These are phyloP conservation scores for Stegostoma tigrinum DNA, from an alignment of 2,113 vertebrate genomes.

Conservation along the genomic window DNA sequence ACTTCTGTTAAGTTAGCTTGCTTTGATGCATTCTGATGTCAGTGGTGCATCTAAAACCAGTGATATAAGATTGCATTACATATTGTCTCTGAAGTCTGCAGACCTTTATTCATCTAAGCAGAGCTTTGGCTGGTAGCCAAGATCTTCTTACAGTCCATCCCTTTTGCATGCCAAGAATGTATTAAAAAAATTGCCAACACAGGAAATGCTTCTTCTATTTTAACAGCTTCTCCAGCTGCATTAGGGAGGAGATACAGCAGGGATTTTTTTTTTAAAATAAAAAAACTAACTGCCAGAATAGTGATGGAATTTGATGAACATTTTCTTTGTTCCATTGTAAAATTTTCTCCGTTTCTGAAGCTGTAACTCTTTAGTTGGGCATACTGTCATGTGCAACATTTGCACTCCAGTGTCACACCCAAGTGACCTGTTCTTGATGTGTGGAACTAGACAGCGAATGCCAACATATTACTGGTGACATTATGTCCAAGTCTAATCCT, in stretches of 20 bases:
- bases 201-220: constrained; percentile 68
- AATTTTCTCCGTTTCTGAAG: neutral
- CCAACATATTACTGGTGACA: neutral
- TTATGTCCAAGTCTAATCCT: neutral
- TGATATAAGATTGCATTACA: constrained; percentile 21
- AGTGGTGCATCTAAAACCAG: neutral
- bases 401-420: neutral
- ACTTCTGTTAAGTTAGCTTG: neutral
- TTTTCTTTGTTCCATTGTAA: neutral
- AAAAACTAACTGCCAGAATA: neutral
- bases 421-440: neutral
- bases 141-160: constrained; percentile 51
- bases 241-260: constrained; percentile 45
- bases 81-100: constrained; percentile 45
- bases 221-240: constrained; percentile 57
- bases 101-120: constrained; percentile 44
- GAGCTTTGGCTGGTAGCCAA: constrained; percentile 47
- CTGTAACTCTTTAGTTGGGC: neutral
- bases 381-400: neutral
- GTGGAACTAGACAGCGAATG: neutral
- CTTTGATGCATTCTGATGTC: neutral
- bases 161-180: constrained; percentile 59
- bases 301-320: neutral
- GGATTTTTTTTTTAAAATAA: constrained; percentile 29
- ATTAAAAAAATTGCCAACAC: constrained; percentile 51